Evolutionary conservation across 2,888 invertebrate genomes (phyloP).

Genomic region (Busseola fusca): DNA sequence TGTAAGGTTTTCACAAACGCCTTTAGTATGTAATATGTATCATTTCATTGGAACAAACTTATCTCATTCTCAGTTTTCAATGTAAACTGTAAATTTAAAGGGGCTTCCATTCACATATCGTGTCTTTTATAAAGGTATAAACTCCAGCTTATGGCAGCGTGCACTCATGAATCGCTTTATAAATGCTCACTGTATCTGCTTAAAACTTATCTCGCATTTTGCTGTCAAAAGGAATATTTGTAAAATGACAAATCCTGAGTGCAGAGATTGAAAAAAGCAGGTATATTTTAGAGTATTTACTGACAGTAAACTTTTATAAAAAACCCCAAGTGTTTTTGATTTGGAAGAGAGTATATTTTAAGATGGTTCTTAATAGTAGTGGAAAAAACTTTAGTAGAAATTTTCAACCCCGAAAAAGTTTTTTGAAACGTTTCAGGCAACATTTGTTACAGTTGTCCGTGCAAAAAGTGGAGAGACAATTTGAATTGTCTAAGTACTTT

Average conservation of each 20-base stretch:
- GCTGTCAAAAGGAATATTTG: constrained; percentile 45
- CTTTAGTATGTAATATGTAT: background rate
- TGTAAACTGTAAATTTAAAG: constrained; percentile 22
- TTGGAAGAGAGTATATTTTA: background rate
- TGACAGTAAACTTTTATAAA: constrained; percentile 6
- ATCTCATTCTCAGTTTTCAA: constrained; percentile 14
- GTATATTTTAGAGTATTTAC: constrained; percentile 25
- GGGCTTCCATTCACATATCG: constrained; percentile 21
- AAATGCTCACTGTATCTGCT: constrained; percentile 30
- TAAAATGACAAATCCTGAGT: constrained; percentile 31
- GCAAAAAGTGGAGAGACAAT: constrained; percentile 34
- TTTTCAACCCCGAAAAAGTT: constrained; percentile 1
- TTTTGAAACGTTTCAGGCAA: constrained; percentile 21
- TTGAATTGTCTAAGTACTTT: constrained; percentile 47
- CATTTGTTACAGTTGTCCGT: constrained; percentile 22
- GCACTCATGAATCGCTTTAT: constrained; percentile 44
- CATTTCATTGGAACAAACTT: constrained; percentile 20
- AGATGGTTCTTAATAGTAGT: background rate
- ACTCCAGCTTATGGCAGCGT: constrained; percentile 30
- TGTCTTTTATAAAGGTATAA: constrained; percentile 31
- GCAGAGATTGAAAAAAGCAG: constrained; percentile 15
- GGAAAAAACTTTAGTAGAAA: background rate
- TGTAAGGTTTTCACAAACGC: background rate
- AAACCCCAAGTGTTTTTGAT: background rate
- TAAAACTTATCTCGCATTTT: constrained; percentile 39